Percentiles rank a stretch among this genome's conserved stretches.
These are phyloP conservation scores for Pelosia muscerda DNA, from an alignment of 2,888 invertebrate species.

Conservation along the genomic window DNA sequence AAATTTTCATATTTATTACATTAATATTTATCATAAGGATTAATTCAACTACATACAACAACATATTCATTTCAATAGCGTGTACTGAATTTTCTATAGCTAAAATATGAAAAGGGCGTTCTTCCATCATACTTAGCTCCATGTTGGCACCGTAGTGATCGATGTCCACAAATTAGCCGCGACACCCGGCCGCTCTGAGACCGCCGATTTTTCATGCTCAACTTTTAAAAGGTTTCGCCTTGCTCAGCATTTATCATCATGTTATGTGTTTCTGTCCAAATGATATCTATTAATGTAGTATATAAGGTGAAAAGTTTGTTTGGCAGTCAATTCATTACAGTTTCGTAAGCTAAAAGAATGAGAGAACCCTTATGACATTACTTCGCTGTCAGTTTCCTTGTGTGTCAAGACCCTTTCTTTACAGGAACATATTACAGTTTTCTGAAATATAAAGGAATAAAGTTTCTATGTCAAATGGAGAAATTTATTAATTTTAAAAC, in stretches of 20 bases:
- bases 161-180: slow-evolving; percentile 72
- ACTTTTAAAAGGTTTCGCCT: slow-evolving; percentile 70
- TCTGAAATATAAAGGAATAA: background rate
- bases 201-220: slow-evolving; percentile 70
- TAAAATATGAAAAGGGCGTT: background rate
- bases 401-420: background rate
- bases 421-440: background rate
- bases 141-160: slow-evolving; percentile 56
- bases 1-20: too few species aligned
- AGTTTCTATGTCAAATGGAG: background rate
- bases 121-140: slow-evolving; percentile 45
- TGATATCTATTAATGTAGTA: slow-evolving; percentile 40
- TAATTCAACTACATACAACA: too few species aligned
- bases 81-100: too few species aligned
- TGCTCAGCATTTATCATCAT: slow-evolving; percentile 54
- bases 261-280: slow-evolving; percentile 47
- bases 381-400: background rate
- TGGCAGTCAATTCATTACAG: slow-evolving; percentile 7
- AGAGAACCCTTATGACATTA: background rate
- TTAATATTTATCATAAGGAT: too few species aligned
- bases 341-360: background rate
- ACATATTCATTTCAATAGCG: too few species aligned
- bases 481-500: background rate
- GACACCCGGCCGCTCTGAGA: slow-evolving; percentile 55
- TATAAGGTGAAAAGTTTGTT: slow-evolving; percentile 31